These are phyloP conservation scores for Strix occidentalis DNA, from an alignment of 2,797 vertebrate genomes.

Conservation along the genomic window DNA sequence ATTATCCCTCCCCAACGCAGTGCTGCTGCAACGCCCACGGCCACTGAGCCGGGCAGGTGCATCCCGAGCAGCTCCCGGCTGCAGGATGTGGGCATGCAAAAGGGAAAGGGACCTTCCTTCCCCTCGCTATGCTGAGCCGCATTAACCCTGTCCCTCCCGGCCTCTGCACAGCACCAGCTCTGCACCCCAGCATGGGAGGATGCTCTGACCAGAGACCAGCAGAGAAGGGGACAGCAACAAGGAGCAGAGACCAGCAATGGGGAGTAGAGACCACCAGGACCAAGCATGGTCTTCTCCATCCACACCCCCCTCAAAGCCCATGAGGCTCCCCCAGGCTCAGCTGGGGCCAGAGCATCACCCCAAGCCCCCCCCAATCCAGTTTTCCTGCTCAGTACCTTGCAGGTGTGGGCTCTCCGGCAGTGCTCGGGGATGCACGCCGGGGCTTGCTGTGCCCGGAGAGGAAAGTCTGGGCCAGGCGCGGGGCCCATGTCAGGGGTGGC, in stretches of 20 bases:
- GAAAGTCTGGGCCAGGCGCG: background rate
- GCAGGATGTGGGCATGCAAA: constrained; percentile 33
- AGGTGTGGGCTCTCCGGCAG: background rate
- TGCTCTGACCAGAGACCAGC: background rate
- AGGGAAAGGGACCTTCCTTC: constrained; percentile 44
- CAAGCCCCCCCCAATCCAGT: background rate
- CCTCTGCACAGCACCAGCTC: background rate
- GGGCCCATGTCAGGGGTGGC: background rate
- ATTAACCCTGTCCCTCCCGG: constrained; percentile 24
- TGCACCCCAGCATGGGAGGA: rapidly evolving
- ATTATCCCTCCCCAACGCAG: background rate
- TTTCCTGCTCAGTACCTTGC: constrained; percentile 14
- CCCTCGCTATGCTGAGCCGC: background rate
- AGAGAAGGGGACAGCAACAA: background rate
- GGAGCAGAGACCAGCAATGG: background rate
- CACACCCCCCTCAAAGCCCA: background rate
- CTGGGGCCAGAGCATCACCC: background rate
- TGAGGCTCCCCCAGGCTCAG: background rate
- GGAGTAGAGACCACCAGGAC: background rate
- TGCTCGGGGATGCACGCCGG: background rate
- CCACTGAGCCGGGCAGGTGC: background rate
- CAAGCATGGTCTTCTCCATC: background rate
- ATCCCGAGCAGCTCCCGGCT: background rate
- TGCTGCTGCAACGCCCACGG: rapidly evolving
- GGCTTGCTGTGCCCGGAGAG: background rate